Evolutionary conservation across 1,140 invertebrate genomes (phyloP), one percentile per base, ranked within the genome.

Genomic region (Meloidogyne floridensis): DNA sequence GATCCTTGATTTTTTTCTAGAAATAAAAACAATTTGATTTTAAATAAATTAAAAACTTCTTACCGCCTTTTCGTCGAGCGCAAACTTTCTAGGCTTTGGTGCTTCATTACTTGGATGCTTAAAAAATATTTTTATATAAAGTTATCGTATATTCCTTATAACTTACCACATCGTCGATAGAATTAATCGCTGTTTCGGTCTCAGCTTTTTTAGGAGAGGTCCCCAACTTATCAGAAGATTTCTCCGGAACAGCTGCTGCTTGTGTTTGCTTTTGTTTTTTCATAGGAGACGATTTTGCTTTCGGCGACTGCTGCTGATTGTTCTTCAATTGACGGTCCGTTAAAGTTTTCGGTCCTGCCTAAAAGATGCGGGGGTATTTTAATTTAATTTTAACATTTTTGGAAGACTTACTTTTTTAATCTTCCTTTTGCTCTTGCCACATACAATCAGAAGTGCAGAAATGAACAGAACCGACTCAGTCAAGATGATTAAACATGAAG

Each of bases 41-140:
- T n/a, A 5, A 11, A n/a, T 65, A n/a, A 65, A 6, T 5, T 2
- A 65, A 13, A 65, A 65, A n/a, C n/a, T 65, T n/a, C n/a, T 65
- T n/a, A 65, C 59, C 59, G 59, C 59, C 59, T 65, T 65, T 65
- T 65, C 59, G 15, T 65, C 59, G 59, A 65, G 59, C 3, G 59
- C n/a, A 65, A 65, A 65, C n/a, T n/a, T n/a, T 65, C n/a, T 65
- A 65, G 59, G 59, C 59, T 65, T 65, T 65, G 59, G 59, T n/a
- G 59, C 59, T 65, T 65, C 56, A 59, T 15, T 6, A 18, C 59
- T 6, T 4, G 59, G 15, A 65, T 65, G n/a, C 59, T 65, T 65
- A n/a, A 7, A 65, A 65, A 13, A 3, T n/a, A 65, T 65, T 65
- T 65, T 2, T 65, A n/a, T n/a, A 65, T n/a, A 59, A 15, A 9